These are phyloP conservation scores for Eupithecia subfuscata DNA, from an alignment of 2,888 invertebrate species.

Conservation along the genomic window DNA sequence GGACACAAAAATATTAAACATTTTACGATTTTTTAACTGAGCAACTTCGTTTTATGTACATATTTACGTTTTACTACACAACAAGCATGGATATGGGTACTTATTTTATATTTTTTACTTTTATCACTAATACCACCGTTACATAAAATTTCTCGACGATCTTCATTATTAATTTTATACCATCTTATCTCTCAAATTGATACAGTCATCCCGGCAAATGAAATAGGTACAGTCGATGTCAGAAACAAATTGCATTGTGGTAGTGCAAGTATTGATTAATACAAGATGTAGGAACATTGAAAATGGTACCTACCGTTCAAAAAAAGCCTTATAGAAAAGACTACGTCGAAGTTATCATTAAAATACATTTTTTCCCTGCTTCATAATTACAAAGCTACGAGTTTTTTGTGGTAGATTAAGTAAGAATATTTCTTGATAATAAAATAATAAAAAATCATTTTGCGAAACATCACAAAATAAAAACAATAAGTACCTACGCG, in stretches of 20 bases:
- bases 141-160: conserved; percentile 7
- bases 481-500: neutral
- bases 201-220: conserved; percentile 24
- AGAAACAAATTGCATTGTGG: neutral
- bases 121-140: neutral
- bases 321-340: no score
- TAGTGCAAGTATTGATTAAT: no score
- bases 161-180: conserved; percentile 23
- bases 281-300: no score
- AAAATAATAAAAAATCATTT: neutral
- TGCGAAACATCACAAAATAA: neutral
- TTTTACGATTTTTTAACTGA: neutral
- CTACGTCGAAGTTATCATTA: no score
- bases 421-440: neutral
- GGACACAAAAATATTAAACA: neutral
- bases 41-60: neutral
- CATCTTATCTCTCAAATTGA: conserved; percentile 23
- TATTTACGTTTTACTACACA: neutral
- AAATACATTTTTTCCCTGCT: no score
- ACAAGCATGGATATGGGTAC: neutral
- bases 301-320: no score
- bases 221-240: conserved; percentile 6
- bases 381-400: no score
- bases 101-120: neutral
- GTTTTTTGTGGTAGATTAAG: no score